Conservation (phyloP, 1,140 invertebrate species). For the Eriocheir sinensis region DNA sequence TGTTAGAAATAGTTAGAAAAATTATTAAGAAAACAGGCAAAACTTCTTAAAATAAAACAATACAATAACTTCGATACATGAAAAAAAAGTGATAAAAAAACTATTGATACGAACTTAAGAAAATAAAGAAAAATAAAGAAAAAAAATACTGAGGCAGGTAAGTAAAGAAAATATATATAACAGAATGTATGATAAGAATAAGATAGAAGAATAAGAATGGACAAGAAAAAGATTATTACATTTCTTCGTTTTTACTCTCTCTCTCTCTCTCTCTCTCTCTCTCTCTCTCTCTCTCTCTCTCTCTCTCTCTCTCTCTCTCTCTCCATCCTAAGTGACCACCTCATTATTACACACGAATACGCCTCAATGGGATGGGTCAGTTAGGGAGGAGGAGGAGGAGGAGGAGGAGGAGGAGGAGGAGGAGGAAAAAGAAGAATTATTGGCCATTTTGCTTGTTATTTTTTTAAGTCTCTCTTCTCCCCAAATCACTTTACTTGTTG, state of each 20-base stretch:
- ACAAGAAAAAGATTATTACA: not conserved
- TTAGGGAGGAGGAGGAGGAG: not conserved
- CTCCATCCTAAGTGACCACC: not conserved
- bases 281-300: not conserved
- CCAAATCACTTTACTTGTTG: no score
- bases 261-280: not conserved
- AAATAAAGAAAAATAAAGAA: not conserved
- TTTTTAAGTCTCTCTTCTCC: no score
- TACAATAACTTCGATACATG: no score
- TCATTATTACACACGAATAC: not conserved
- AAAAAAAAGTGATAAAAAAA: not conserved
- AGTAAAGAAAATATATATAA: no score
- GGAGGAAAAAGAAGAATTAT: not conserved
- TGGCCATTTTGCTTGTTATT: no score
- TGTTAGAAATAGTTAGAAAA: not conserved
- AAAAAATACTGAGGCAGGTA: no score
- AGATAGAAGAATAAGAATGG: not conserved
- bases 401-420: conserved; percentile 19
- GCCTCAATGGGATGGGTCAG: not conserved
- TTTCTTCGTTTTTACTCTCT: not conserved
- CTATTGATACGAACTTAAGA: not conserved
- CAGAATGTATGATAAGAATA: no score
- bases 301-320: not conserved
- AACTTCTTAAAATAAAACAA: no score
- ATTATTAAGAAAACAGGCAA: no score